A percentile compares a stretch with the other conserved stretches of the same genome.
Evolutionary conservation across 35 echinoderm and acorn worm genomes (phyloP).

Genomic region (Apostichopus japonicus): DNA sequence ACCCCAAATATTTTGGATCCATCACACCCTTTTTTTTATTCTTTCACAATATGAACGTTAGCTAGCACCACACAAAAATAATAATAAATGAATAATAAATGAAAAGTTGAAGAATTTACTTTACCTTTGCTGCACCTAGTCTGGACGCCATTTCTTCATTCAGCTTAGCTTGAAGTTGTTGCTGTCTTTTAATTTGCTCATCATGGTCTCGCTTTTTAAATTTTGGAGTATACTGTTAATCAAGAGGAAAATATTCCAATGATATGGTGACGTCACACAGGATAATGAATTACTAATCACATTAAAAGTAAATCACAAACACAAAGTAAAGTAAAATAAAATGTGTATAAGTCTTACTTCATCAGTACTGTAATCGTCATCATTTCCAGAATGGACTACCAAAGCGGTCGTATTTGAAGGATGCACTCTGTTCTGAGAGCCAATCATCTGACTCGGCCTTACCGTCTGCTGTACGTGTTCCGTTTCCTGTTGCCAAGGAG

Average conservation of each 20-base stretch:
- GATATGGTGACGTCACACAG: too few relatives aligned
- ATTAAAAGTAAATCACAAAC: too few relatives aligned
- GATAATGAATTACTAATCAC: too few relatives aligned
- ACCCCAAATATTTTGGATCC: too few relatives aligned
- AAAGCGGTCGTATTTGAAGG: neutral
- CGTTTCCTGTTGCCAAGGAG: neutral
- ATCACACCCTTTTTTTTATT: too few relatives aligned
- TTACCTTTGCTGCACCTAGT: conserved; percentile 4
- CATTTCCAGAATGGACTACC: neutral
- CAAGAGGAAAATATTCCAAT: neutral
- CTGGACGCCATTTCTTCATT: conserved; percentile 29
- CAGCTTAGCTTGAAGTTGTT: conserved; percentile 7
- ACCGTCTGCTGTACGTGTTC: neutral
- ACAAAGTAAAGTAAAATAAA: neutral
- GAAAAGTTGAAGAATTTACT: neutral
- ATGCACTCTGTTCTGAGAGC: neutral
- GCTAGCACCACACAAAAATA: too few relatives aligned
- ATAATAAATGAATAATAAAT: neutral
- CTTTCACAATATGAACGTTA: too few relatives aligned
- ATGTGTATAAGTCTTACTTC: neutral
- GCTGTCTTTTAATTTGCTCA: neutral
- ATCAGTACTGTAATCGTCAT: neutral
- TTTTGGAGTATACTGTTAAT: neutral
- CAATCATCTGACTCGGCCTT: conserved; percentile 19
- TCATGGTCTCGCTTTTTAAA: conserved; percentile 1